Base-by-base conservation (phyloP, 2,888 invertebrate species). In the Drosophila niveifrons region DNA sequence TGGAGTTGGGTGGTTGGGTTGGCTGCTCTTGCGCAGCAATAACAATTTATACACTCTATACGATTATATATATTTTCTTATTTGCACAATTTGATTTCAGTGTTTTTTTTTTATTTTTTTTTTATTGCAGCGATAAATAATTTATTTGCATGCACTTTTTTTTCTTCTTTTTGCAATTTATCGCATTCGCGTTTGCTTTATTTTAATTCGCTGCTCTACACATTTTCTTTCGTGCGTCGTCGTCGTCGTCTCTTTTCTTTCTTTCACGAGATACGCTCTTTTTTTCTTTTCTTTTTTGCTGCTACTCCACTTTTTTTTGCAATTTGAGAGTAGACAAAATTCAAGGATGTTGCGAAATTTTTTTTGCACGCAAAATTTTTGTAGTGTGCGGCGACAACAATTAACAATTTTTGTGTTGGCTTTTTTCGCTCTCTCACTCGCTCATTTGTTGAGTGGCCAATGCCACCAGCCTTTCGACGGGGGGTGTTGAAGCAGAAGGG, bases 251-350 rank as follows among this genome's bases (percentile, higher is more conserved):
- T 76, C 72, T 74, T 75, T 80, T 86, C 77, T 86, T 76, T 82
- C 73, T 76, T 68, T 56, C 46, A 66, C 66, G 74, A 74, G 72
- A 74, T 75, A 70, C 82, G 75, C 75, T 76, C 74, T 85, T 63
- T 78, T 78, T 74, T 62, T 23, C 23, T 23, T 23, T 23, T 23
- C 73, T 11, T n/a, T 36, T n/a, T 36, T 67, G 59, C 64, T 70
- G 75, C 75, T 72, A 74, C 76, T 83, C 66, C 74, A 80, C 74
- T 88, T 36, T 31, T 31, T 31, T 36, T 89, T 82, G 83, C 79
- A 83, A 82, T 82, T 85, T 89, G 90, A 74, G 88, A 90, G 90
- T 91, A 91, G 90, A 90, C 90, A 90, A 86, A 88, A 90, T 71
- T 68, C 78, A 81, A 78, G 80, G 78, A 80, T 81, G 75, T 80